These are phyloP conservation scores for Synanthedon tipuliformis DNA, from an alignment of 2,888 invertebrate genomes.

Conservation along the genomic window DNA sequence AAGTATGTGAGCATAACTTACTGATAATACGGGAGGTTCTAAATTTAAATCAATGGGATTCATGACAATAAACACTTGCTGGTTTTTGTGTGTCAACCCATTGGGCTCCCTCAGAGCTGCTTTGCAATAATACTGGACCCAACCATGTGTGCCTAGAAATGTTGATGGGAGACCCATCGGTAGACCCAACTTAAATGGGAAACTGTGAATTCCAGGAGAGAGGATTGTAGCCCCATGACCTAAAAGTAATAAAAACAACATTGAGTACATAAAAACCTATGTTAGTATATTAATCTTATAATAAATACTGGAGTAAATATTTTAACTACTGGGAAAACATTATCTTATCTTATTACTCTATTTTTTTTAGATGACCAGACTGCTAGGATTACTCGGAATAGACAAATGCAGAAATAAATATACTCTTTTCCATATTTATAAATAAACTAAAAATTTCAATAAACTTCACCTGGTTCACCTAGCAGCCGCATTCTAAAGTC, in stretches of 20 bases:
- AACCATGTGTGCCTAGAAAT: constrained; percentile 92
- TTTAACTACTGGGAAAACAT: no score
- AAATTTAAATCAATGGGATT: constrained; percentile 93
- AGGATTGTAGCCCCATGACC: constrained; percentile 86
- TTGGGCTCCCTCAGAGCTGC: constrained; percentile 89
- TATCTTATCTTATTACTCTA: no score
- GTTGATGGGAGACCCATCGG: constrained; percentile 92
- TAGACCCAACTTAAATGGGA: constrained; percentile 91
- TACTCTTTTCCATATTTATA: not conserved
- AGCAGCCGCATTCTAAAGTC: constrained; percentile 93
- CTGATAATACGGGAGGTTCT: constrained; percentile 88
- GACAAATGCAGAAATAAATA: not conserved
- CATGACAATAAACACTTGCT: constrained; percentile 97
- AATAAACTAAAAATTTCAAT: not conserved
- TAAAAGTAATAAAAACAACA: constrained; percentile 23
- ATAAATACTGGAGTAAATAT: not conserved
- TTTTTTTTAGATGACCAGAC: no score
- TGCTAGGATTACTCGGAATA: no score
- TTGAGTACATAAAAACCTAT: no score
- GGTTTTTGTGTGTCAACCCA: constrained; percentile 92
- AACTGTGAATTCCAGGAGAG: constrained; percentile 94
- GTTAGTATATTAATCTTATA: not conserved
- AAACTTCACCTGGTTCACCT: constrained; percentile 78
- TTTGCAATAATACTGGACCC: constrained; percentile 95
- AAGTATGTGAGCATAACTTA: constrained; percentile 57